Evolutionary conservation across 2,113 vertebrate species (phyloP), one percentile per base, ranked within the genome.

Genomic region (Rhinogobius similis): DNA sequence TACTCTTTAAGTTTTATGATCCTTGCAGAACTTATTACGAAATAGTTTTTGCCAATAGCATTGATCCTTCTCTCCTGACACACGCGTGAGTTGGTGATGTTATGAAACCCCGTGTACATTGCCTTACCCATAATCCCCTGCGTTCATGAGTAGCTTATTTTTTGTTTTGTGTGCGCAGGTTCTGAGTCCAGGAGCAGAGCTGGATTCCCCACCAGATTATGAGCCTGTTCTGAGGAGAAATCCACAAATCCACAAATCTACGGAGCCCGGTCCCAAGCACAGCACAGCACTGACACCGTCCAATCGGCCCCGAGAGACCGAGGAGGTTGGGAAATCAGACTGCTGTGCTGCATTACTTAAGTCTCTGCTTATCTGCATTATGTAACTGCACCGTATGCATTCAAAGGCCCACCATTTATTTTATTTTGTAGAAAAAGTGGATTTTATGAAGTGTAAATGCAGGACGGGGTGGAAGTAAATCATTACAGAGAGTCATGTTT

Each of bases 141-240:
- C 46, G 48, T 65, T 39, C 52, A 58, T 24, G 77, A 78, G 67
- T 61, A 72, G 78, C 76, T 88, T 82, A 80, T 75, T 71, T 74
- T 63, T 41, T 69, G 43, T 80, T 68, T 59, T 86, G 77, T 21
- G 44, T 80, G 67, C 2, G 66, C 65, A 65, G 65, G 67, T 56
- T 50, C 77, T 11, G 63, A 26, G 23, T 55, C 21, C 23, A 13
- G 23, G 23, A 21, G n/a, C 39, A 32, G 68, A 32, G 67, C 66
- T 75, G 82, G 86, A 91, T 88, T 91, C 82, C 79, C 32, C 46
- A 71, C 62, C 72, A 86, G 89, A 90, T 92, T 87, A 89, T 46
- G 79, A 76, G 68, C 9, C 32, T 72, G 82, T n/a, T n/a, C n/a
- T n/a, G n/a, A n/a, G n/a, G 87, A 87, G 89, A 85, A 89, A 81